These are phyloP conservation scores for Ptilonorhynchus violaceus DNA, from an alignment of 2,113 vertebrate species.

Conservation along the genomic window DNA sequence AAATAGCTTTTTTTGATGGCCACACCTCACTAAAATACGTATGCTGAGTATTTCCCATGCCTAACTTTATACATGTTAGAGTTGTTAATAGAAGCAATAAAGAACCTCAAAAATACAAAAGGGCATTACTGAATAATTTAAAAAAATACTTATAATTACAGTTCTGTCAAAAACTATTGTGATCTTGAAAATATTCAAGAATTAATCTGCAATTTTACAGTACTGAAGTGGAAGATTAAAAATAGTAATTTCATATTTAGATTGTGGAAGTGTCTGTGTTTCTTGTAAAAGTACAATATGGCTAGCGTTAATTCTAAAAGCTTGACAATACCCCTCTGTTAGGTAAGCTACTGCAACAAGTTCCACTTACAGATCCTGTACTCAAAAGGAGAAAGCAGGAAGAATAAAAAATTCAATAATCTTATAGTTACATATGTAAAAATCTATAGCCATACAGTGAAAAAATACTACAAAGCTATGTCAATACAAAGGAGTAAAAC, in stretches of 20 bases:
- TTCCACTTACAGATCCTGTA: neutral
- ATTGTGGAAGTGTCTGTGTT: neutral
- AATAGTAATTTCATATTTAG: neutral
- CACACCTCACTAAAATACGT: neutral
- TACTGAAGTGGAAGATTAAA: conserved; percentile 30
- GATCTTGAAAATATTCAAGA: conserved; percentile 43
- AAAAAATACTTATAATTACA: conserved; percentile 43
- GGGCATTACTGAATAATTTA: neutral
- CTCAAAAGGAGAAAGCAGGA: neutral
- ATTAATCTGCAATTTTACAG: conserved; percentile 36
- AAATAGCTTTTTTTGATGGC: neutral
- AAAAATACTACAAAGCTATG: conserved; percentile 9
- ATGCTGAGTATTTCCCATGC: neutral
- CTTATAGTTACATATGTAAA: neutral
- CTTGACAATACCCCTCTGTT: neutral
- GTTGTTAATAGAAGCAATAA: neutral
- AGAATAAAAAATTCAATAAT: neutral
- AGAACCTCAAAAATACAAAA: conserved; percentile 12
- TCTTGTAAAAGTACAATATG: neutral
- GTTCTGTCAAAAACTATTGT: conserved; percentile 38
- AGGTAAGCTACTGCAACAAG: neutral
- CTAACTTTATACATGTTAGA: neutral
- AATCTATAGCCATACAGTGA: neutral
- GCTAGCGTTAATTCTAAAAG: neutral
- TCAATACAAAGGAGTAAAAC: neutral